Base-by-base conservation (phyloP, 2,797 vertebrate species). In the Anguilla pacifica region DNA sequence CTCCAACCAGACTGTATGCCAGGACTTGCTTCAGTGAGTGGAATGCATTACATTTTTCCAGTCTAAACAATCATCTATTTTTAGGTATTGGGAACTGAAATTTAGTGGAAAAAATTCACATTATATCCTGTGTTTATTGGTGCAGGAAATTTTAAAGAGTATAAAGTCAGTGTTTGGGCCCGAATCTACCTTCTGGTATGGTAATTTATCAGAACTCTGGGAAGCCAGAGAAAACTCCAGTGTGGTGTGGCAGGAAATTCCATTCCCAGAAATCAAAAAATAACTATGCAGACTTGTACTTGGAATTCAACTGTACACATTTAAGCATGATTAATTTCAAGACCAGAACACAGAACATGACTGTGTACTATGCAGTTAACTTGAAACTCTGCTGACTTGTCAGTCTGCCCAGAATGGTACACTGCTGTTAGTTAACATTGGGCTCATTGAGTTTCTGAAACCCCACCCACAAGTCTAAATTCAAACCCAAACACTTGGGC, bases 381-480 rank as follows among this genome's bases (percentile, higher is more conserved):
- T 77, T 81, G 77, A 46, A 22, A 81, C 43, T 5, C 39, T 22
- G 43, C 5, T 64, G 4, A 64, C 59, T n/a, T 70, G 64, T 15
- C 77, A 81, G 6, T 82, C 43, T 51, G 46, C 19, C 51, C 6
- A 82, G n/a, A 82, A 82, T 82, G 79, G 43, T 49, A 19, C 46
- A 51, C 77, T 83, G 82, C n/a, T 15, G 83, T 84, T 59, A 3
- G n/a, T 25, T 55, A 84, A 64, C 90, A 84, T 55, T 64, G 85
- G 83, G 51, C 86, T 86, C 22, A 61, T 86, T 46, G 19, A 85
- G 53, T 57, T 88, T 55, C 85, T 25, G 57, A 70, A 83, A 87
- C 88, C 87, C 86, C 89, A 89, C 90, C 87, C 84, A 88, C 86
- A 35, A 67, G 83, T 88, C 88, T 86, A 87, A 87, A 84, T 64